Evolutionary conservation across 2,888 invertebrate genomes (phyloP).

Genomic region (Dicranocentrus wangi): DNA sequence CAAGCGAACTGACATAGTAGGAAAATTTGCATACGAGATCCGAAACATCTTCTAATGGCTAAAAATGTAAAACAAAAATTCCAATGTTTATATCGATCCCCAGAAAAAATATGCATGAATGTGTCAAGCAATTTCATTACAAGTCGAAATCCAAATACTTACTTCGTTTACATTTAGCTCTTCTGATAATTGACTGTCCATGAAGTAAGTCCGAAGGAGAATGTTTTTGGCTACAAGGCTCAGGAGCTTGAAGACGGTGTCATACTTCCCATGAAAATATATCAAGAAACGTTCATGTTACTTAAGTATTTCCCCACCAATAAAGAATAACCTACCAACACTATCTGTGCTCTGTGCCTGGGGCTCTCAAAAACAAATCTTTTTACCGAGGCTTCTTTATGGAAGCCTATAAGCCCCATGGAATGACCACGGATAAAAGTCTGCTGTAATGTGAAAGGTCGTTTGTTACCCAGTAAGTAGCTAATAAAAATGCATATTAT

Average conservation of each 20-base stretch:
- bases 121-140: no score
- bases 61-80: conserved; percentile 5
- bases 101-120: no score
- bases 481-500: neutral
- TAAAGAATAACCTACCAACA: no score
- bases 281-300: neutral
- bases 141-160: conserved; percentile 8
- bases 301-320: neutral
- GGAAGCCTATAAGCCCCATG: no score
- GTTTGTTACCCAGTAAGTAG: no score
- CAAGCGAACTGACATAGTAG: conserved; percentile 51
- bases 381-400: no score
- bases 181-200: conserved; percentile 45
- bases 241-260: conserved; percentile 48
- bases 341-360: no score
- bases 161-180: conserved; percentile 46
- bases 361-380: no score
- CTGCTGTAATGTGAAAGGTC: no score
- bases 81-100: neutral
- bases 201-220: conserved; percentile 51
- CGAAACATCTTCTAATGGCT: conserved; percentile 47
- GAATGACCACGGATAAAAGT: no score
- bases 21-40: conserved; percentile 60
- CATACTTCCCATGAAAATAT: conserved; percentile 47
- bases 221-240: conserved; percentile 50